These are phyloP conservation scores for Arvicanthis niloticus DNA, from an alignment of 2,113 vertebrate species.

Conservation along the genomic window DNA sequence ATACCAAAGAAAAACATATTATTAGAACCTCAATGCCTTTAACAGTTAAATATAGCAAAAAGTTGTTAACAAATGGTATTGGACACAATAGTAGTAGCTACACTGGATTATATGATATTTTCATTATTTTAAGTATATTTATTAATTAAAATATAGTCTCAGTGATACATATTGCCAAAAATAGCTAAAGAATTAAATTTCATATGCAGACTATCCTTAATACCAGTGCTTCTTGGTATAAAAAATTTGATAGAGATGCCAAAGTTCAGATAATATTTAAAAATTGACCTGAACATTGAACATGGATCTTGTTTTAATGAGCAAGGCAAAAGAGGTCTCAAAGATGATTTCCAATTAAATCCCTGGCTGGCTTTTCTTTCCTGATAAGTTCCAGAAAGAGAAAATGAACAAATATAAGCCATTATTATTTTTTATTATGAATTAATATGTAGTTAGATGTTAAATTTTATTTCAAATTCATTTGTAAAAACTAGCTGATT, in stretches of 20 bases:
- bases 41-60: not conserved
- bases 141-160: conserved; percentile 54
- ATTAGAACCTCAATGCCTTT: not conserved
- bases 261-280: conserved; percentile 43
- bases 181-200: conserved; percentile 25
- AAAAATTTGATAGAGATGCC: conserved; percentile 31
- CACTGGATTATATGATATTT: not conserved
- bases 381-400: not conserved
- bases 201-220: conserved; percentile 17
- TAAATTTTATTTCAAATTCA: not conserved
- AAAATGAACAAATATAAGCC: not conserved
- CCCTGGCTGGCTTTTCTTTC: not conserved
- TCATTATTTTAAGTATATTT: conserved; percentile 10
- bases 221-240: not conserved
- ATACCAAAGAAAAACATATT: not conserved
- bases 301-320: conserved; percentile 44
- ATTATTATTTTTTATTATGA: conserved; percentile 5
- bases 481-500: conserved; percentile 14
- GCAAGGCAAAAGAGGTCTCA: conserved; percentile 36
- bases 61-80: conserved; percentile 33
- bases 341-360: conserved; percentile 38
- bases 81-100: not conserved
- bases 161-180: conserved; percentile 16
- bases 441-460: conserved; percentile 15
- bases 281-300: conserved; percentile 9